Evolutionary conservation across 2,888 invertebrate genomes (phyloP).

Genomic region (Actias luna): DNA sequence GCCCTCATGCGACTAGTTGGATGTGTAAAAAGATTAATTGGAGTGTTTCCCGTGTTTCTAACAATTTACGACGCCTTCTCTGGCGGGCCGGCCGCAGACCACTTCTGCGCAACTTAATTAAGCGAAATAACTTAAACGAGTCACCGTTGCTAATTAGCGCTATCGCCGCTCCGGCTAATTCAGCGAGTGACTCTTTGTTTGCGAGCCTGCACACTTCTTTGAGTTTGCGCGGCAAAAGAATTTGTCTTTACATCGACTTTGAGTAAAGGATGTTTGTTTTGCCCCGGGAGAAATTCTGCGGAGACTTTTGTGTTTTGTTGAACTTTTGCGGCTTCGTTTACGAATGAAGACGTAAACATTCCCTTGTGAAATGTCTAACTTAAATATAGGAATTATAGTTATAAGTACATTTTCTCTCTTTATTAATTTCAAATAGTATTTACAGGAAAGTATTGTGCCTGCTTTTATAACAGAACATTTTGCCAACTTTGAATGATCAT

Average conservation of each 20-base stretch:
- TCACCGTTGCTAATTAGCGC: conserved; percentile 79
- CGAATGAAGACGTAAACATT: conserved; percentile 15
- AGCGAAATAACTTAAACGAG: conserved; percentile 81
- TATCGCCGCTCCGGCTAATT: conserved; percentile 74
- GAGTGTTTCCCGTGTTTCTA: conserved; percentile 76
- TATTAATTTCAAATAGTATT: too few species aligned
- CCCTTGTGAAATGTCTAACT: not conserved
- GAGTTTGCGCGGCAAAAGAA: conserved; percentile 76
- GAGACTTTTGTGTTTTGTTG: conserved; percentile 55
- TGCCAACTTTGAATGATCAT: too few species aligned
- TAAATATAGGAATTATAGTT: not conserved
- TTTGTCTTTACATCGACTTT: conserved; percentile 78
- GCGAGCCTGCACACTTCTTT: conserved; percentile 68
- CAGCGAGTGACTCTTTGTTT: conserved; percentile 77
- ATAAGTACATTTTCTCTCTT: conserved; percentile 4
- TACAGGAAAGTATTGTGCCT: too few species aligned
- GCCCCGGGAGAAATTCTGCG: conserved; percentile 52
- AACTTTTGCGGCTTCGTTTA: conserved; percentile 42
- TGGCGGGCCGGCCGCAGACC: conserved; percentile 76
- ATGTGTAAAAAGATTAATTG: conserved; percentile 82
- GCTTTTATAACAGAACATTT: too few species aligned
- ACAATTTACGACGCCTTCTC: conserved; percentile 76
- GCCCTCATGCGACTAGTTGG: conserved; percentile 73
- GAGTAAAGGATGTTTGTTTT: conserved; percentile 73
- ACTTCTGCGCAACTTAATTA: conserved; percentile 80